Evolutionary conservation across 2,113 vertebrate genomes (phyloP).

Genomic region (Cromileptes altivelis): DNA sequence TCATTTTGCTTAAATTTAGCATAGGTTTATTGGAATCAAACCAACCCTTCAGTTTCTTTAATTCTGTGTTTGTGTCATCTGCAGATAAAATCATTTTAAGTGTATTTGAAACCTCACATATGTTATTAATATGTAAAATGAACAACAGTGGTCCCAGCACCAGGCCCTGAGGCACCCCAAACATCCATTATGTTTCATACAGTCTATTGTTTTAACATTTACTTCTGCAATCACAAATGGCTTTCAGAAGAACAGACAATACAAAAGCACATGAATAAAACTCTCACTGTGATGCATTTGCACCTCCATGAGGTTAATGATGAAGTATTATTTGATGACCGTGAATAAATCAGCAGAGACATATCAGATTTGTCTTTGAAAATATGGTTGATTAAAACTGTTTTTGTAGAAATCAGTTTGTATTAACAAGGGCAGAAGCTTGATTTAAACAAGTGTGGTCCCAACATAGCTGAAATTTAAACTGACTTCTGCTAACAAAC

Average conservation of each 20-base stretch:
- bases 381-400: background rate
- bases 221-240: background rate
- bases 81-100: no score
- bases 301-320: background rate
- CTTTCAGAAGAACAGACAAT: background rate
- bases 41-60: no score
- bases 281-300: background rate
- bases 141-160: no score
- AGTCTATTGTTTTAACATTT: no score
- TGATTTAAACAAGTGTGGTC: background rate
- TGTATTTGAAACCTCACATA: no score
- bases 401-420: background rate
- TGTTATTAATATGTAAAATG: no score
- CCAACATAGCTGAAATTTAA: background rate
- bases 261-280: background rate
- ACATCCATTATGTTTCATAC: no score
- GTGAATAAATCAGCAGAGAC: conserved; percentile 1
- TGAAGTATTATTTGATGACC: background rate
- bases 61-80: no score
- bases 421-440: background rate
- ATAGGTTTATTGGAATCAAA: no score
- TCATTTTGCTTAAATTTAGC: no score
- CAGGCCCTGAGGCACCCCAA: no score
- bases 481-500: background rate
- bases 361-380: background rate